These are phyloP conservation scores for Cephus pygmeus DNA, from an alignment of 2,888 invertebrate species.

Conservation along the genomic window DNA sequence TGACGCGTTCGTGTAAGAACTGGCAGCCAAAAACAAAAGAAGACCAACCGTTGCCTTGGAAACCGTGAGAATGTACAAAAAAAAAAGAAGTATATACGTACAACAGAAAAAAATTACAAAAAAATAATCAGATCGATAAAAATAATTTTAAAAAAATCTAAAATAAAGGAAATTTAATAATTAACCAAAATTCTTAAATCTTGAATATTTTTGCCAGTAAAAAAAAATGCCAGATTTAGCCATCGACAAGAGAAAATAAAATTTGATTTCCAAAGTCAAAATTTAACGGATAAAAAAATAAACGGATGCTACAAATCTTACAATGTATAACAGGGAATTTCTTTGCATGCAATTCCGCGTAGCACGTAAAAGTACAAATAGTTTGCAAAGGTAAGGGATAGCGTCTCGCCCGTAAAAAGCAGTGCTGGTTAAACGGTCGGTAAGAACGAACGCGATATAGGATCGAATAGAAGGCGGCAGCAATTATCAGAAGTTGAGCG, in stretches of 20 bases:
- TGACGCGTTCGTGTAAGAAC: not conserved
- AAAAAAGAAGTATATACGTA: too few relatives aligned
- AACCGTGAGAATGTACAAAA: not conserved
- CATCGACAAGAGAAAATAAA: too few relatives aligned
- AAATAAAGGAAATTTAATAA: not conserved
- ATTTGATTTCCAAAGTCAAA: not conserved
- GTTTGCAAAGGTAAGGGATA: not conserved
- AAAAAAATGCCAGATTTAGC: not conserved
- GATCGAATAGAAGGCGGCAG: not conserved
- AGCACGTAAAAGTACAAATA: not conserved
- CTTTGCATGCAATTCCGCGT: not conserved
- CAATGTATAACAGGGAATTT: not conserved
- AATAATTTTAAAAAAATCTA: not conserved
- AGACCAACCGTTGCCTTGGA: not conserved
- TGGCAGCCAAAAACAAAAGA: not conserved
- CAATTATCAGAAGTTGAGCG: slow-evolving; percentile 14
- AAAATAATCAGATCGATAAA: not conserved
- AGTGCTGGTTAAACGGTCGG: not conserved
- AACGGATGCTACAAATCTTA: not conserved
- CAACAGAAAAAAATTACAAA: too few relatives aligned
- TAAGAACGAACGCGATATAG: not conserved
- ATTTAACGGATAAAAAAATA: fast-evolving
- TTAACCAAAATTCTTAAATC: not conserved
- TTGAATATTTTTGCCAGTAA: not conserved
- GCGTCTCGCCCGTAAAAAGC: too few relatives aligned